Percentiles rank a stretch among this genome's conserved stretches.
Conservation (phyloP, 2,113 vertebrate genomes). For the Dinomys branickii region DNA sequence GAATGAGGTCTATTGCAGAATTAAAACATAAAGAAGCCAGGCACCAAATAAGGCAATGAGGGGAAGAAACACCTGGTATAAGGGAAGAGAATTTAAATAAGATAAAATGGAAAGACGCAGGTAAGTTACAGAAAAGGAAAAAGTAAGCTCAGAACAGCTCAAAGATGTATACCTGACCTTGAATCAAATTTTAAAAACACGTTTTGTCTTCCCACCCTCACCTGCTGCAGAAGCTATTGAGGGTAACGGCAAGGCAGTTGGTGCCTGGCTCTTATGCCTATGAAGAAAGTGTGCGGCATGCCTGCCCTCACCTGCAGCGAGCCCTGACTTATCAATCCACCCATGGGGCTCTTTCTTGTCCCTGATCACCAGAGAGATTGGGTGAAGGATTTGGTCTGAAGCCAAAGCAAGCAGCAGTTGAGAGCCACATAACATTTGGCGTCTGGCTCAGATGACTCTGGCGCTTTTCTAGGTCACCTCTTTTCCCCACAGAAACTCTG, state of each 20-base stretch:
- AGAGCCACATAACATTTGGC: constrained; percentile 72
- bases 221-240: not conserved
- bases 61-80: not conserved
- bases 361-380: constrained; percentile 42
- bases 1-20: not conserved
- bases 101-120: not conserved
- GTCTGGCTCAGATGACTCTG: constrained; percentile 71
- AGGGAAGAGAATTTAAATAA: not conserved
- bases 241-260: too few relatives aligned
- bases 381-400: constrained; percentile 64
- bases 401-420: constrained; percentile 79
- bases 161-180: not conserved
- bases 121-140: not conserved
- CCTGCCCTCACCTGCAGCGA: constrained; percentile 31
- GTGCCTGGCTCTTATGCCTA: not conserved
- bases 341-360: constrained; percentile 46
- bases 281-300: not conserved
- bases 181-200: not conserved
- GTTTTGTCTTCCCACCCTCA: not conserved
- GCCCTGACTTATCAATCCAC: constrained; percentile 65
- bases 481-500: not conserved
- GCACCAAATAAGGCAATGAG: not conserved
- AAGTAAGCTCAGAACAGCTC: not conserved
- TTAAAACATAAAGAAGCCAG: not conserved
- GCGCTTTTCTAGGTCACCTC: constrained; percentile 51